phyloP scores from a whole-genome alignment of 2,888 invertebrate species.

The Latrodectus elegans region DNA sequence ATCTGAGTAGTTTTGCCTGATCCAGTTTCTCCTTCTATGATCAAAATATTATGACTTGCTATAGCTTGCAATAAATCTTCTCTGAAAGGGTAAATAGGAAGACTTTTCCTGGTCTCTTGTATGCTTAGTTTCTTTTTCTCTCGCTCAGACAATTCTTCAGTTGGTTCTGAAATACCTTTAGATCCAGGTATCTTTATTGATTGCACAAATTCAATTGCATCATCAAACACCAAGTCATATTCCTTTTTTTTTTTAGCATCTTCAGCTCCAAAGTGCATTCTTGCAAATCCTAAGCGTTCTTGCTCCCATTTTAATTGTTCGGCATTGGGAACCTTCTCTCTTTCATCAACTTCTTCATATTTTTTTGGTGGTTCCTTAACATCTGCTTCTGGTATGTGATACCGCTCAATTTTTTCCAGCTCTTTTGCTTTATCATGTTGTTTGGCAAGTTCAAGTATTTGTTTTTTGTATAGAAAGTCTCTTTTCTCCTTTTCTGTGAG shows the following conservation, averaged over 20 bases:
- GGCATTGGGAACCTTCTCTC: slow-evolving; percentile 81
- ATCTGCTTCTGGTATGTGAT: slow-evolving; percentile 90
- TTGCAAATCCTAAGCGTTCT: slow-evolving; percentile 94
- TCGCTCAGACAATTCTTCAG: slow-evolving; percentile 79
- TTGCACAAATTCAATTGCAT: slow-evolving; percentile 98
- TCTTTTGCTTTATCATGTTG: slow-evolving; percentile 97
- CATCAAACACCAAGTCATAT: slow-evolving; percentile 94
- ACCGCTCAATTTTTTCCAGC: slow-evolving; percentile 92
- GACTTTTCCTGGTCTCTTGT: slow-evolving; percentile 91
- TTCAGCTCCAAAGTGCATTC: slow-evolving; percentile 93
- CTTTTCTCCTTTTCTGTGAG: slow-evolving; percentile 89
- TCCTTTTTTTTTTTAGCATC: slow-evolving; percentile 85
- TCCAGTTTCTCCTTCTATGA: slow-evolving; percentile 91
- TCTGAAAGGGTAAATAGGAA: slow-evolving; percentile 95
- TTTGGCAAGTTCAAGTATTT: slow-evolving; percentile 90
- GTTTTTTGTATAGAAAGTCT: slow-evolving; percentile 92
- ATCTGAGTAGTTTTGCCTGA: slow-evolving; percentile 80
- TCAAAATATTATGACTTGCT: slow-evolving; percentile 84
- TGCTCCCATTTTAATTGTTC: slow-evolving; percentile 95
- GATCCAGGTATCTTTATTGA: slow-evolving; percentile 77
- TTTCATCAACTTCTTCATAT: slow-evolving; percentile 89
- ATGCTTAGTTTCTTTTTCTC: slow-evolving; percentile 86
- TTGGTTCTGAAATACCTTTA: slow-evolving; percentile 76
- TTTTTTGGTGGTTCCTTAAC: slow-evolving; percentile 69
- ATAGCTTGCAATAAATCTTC: slow-evolving; percentile 93